phyloP scores from a whole-genome alignment of 2,797 vertebrate genomes.

The Urophycis tenuis region DNA sequence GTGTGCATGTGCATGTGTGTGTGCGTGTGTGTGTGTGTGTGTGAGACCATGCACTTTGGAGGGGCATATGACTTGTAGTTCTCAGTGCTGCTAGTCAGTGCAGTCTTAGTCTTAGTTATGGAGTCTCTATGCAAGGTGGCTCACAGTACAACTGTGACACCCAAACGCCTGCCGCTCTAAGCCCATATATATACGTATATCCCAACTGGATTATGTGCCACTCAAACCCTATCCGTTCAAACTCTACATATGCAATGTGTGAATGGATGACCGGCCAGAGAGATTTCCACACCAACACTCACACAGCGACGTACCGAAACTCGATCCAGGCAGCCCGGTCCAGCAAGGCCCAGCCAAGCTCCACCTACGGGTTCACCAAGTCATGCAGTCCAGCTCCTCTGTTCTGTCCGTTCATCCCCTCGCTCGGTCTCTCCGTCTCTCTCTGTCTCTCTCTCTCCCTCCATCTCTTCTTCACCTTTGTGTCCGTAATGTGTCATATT shows the following conservation, averaged over 20 bases:
- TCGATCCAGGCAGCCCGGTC: conserved; percentile 45
- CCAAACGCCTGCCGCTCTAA: conserved; percentile 38
- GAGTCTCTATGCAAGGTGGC: conserved; percentile 44
- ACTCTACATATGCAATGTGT: conserved; percentile 49
- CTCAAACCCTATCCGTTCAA: conserved; percentile 37
- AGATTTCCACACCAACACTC: conserved; percentile 43
- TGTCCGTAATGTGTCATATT: neutral
- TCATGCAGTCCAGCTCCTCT: conserved; percentile 48
- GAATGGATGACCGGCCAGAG: conserved; percentile 52
- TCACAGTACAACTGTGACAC: conserved; percentile 47
- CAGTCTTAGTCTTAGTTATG: conserved; percentile 50
- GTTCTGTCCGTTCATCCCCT: conserved; percentile 26
- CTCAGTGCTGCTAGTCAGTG: conserved; percentile 63
- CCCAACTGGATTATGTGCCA: conserved; percentile 50
- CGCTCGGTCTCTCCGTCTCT: neutral
- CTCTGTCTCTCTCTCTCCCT: neutral
- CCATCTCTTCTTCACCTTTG: neutral
- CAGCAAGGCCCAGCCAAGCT: conserved; percentile 64
- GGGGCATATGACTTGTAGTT: conserved; percentile 39
- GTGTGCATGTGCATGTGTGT: conserved; percentile 28
- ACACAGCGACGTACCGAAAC: conserved; percentile 26
- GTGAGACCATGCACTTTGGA: conserved; percentile 44
- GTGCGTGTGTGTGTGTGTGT: conserved; percentile 20
- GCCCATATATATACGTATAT: conserved; percentile 24
- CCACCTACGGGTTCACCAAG: conserved; percentile 59